Conservation (phyloP, 2,888 invertebrate genomes). For the Leptinotarsa rubiginosa region DNA sequence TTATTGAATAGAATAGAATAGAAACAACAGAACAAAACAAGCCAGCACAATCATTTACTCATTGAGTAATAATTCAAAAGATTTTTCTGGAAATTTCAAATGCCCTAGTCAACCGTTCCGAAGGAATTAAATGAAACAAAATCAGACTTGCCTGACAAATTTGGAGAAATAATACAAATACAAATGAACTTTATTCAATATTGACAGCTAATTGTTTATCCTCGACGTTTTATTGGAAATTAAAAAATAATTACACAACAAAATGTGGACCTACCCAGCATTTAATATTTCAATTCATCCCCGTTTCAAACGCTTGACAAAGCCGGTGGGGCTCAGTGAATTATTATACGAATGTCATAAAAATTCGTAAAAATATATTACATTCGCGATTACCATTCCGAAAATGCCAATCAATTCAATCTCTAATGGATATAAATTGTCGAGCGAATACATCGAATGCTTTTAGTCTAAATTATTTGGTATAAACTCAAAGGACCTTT, state of each 20-base stretch:
- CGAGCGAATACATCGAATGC: neutral
- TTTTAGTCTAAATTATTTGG: neutral
- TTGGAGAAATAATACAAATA: too few relatives aligned
- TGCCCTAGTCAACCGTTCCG: too few relatives aligned
- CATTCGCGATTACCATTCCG: neutral
- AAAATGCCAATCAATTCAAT: neutral
- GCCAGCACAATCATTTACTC: too few relatives aligned
- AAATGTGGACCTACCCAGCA: neutral
- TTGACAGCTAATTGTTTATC: neutral
- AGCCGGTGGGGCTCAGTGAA: neutral
- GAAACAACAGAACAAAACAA: too few relatives aligned
- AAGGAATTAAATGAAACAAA: too few relatives aligned
- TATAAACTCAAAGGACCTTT: neutral
- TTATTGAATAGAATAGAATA: too few relatives aligned
- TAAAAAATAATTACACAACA: neutral
- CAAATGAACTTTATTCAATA: too few relatives aligned
- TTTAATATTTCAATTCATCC: neutral
- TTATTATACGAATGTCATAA: neutral
- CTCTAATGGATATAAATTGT: conserved; percentile 5
- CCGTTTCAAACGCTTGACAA: neutral
- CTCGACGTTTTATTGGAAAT: neutral
- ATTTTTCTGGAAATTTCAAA: too few relatives aligned
- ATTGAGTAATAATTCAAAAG: too few relatives aligned
- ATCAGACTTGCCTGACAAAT: too few relatives aligned
- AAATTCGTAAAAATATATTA: neutral